These are phyloP conservation scores for Spheniscus humboldti DNA, from an alignment of 2,797 vertebrate genomes.

Conservation along the genomic window DNA sequence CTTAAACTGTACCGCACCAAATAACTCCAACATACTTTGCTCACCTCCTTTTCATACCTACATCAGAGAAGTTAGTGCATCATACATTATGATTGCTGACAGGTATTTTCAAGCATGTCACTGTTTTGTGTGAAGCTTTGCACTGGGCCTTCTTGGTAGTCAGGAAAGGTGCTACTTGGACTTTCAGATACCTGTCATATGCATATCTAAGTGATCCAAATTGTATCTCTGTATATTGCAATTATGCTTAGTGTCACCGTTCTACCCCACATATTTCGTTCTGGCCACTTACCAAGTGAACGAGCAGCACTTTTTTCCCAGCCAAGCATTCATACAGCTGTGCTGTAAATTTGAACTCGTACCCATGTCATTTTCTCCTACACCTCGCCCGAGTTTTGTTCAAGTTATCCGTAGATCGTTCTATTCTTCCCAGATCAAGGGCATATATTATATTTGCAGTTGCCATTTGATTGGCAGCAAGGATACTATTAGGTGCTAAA, in stretches of 20 bases:
- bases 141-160: conserved; percentile 1
- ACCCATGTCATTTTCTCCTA: conserved; percentile 29
- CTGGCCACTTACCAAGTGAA: background rate
- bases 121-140: conserved; percentile 23
- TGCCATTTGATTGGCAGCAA: conserved; percentile 59
- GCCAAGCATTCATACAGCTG: background rate
- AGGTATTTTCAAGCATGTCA: conserved; percentile 49
- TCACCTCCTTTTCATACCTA: background rate
- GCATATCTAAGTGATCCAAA: background rate
- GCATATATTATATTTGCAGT: conserved; percentile 30
- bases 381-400: background rate
- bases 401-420: background rate
- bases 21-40: background rate
- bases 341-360: conserved; percentile 4
- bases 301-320: background rate
- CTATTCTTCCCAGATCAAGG: conserved; percentile 45
- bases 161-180: conserved; percentile 13
- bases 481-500: conserved; percentile 15
- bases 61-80: background rate
- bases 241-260: background rate
- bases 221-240: background rate
- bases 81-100: conserved; percentile 18
- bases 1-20: conserved; percentile 3
- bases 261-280: background rate
- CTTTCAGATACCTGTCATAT: background rate